A percentile compares a stretch with the other conserved stretches of the same genome.
Conservation (phyloP, 2,888 invertebrate genomes). For the Napeogenes sylphis region DNA sequence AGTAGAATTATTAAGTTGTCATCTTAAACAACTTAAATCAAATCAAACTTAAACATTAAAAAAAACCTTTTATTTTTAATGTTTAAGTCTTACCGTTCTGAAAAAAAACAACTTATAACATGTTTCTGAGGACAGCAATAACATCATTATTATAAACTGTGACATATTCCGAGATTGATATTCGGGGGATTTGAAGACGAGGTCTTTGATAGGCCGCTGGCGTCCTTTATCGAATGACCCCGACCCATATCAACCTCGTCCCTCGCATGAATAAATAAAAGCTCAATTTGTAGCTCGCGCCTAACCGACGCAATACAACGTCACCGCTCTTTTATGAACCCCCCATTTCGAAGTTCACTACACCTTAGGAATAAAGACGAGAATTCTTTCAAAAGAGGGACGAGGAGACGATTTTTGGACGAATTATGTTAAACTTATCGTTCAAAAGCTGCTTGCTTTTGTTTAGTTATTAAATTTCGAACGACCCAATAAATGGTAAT, state of each 20-base stretch:
- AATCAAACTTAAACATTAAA: too few species aligned
- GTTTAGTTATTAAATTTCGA: conserved; percentile 32
- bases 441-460: conserved; percentile 42
- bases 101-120: too few species aligned
- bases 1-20: too few species aligned
- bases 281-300: conserved; percentile 72
- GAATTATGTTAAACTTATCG: conserved; percentile 54
- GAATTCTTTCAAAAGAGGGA: conserved; percentile 28
- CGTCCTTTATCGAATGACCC: conserved; percentile 69
- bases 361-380: conserved; percentile 28
- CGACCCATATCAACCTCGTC: conserved; percentile 71
- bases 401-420: conserved; percentile 37
- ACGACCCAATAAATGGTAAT: conserved; percentile 13
- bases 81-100: too few species aligned
- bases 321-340: conserved; percentile 49
- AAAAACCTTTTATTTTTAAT: too few species aligned
- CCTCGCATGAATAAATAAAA: conserved; percentile 75
- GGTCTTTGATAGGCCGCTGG: conserved; percentile 54
- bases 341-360: conserved; percentile 42
- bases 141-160: conserved; percentile 8
- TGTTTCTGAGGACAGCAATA: too few species aligned
- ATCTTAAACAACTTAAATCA: too few species aligned
- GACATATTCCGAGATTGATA: conserved; percentile 29
- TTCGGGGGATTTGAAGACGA: conserved; percentile 44
- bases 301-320: conserved; percentile 56